Base-by-base conservation (phyloP, 2,113 vertebrate genomes). In the Cololabis saira region DNA sequence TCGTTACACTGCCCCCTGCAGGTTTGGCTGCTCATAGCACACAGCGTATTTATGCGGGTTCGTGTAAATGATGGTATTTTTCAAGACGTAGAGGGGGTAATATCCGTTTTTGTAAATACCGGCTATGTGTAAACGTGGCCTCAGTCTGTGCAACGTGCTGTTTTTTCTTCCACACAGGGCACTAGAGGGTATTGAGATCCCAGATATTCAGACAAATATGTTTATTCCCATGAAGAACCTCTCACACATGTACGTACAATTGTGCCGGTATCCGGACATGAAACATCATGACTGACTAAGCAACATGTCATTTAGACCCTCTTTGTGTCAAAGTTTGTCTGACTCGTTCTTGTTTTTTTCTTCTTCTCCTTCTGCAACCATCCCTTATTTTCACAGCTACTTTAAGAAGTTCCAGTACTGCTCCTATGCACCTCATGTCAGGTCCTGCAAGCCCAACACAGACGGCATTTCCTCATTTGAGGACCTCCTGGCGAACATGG, bases 391-490 rank as follows among this genome's bases (percentile, higher is more conserved):
- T 50, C 45, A 7, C 61, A 95, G 93, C 85, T 95, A 94, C 84
- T 95, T 96, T 79, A 94, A 91, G 87, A 93, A 84, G 67, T 95
- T 96, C 89, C 92, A 92, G 55, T 95, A 95, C 66, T 95, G 93
- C 81, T 95, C 94, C 27, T 95, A 93, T 43, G 94, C 87, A 15
- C 92, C 94, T 40, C 94, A 94, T 10, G 90, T 95, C 48, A 81
- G 87, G 78, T 92, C 93, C 70, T 94, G 94, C 78, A 94, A 93
- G 76, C 94, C 94, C 74, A 92, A 93, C 89, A 94, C 93, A 21
- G 95, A 95, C 0, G 93, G 94, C 16, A 94, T 95, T 86, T 95
- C 94, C 33, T 95, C 94, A 49, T 93, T 95, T 71, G 95, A 96
- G 84, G 92, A 96, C 84, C 91, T 95, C 61, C 85, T 94, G 82